Percentiles rank a stretch among this genome's conserved stretches.
phyloP scores from a whole-genome alignment of 2,888 invertebrate genomes.

The Noctua janthe region DNA sequence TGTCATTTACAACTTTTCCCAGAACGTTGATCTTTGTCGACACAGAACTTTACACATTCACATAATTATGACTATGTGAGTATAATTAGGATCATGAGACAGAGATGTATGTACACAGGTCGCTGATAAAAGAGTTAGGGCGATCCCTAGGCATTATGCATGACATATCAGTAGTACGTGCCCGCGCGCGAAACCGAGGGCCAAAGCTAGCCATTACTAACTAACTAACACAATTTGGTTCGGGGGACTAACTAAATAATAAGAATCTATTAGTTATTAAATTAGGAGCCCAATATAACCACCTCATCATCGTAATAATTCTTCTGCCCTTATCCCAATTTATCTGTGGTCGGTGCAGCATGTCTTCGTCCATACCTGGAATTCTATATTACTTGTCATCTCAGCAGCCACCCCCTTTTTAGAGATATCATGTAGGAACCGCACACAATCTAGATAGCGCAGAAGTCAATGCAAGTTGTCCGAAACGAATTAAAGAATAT shows the following conservation, averaged over 20 bases:
- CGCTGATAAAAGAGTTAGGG: neutral
- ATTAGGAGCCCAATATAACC: too few relatives aligned
- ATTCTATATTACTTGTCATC: neutral
- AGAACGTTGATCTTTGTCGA: constrained; percentile 22
- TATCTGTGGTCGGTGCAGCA: neutral
- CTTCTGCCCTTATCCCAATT: neutral
- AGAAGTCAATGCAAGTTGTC: constrained; percentile 20
- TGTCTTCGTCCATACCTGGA: neutral
- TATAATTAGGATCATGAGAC: neutral
- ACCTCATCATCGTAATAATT: neutral
- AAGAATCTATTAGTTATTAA: too few relatives aligned
- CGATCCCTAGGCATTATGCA: neutral
- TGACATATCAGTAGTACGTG: too few relatives aligned
- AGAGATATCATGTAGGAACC: neutral
- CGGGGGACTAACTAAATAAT: too few relatives aligned
- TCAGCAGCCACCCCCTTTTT: neutral
- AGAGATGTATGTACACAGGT: neutral
- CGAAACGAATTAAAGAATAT: constrained; percentile 29
- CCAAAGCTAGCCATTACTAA: too few relatives aligned
- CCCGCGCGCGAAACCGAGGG: too few relatives aligned
- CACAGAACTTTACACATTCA: neutral
- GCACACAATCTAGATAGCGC: neutral
- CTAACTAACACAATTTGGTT: too few relatives aligned
- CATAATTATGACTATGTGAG: neutral
- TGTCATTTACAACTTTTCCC: constrained; percentile 19